phyloP scores from a whole-genome alignment of 1,140 invertebrate species.

The Heliconius hermathena region DNA sequence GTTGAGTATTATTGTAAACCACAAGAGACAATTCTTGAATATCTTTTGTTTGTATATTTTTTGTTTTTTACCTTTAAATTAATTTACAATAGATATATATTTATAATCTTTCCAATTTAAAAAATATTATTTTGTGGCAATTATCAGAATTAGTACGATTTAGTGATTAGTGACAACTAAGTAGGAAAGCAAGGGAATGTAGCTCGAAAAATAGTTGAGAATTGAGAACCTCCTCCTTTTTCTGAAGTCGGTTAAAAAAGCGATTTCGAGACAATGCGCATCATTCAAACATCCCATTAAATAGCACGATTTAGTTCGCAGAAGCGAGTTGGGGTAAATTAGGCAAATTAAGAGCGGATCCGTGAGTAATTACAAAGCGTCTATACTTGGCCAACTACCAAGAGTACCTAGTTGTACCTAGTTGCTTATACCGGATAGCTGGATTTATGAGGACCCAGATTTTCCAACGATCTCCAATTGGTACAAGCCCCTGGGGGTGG shows the following conservation, averaged over 20 bases:
- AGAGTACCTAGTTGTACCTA: constrained; percentile 36
- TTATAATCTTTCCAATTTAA: background rate
- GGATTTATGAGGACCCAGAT: constrained; percentile 61
- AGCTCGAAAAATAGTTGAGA: constrained; percentile 23
- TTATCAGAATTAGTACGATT: constrained; percentile 23
- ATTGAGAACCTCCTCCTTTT: too few species aligned
- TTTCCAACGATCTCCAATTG: constrained; percentile 55
- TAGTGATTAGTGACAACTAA: constrained; percentile 25
- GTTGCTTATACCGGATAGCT: constrained; percentile 43
- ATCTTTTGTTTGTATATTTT: background rate
- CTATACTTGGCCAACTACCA: constrained; percentile 70
- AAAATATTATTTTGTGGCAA: background rate
- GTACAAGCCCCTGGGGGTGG: constrained; percentile 51
- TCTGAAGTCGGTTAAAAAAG: constrained; percentile 34
- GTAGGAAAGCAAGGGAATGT: constrained; percentile 47
- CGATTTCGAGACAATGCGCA: constrained; percentile 67
- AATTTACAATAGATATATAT: background rate
- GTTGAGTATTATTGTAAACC: constrained; percentile 56
- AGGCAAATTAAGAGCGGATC: constrained; percentile 74
- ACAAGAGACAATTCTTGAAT: constrained; percentile 50
- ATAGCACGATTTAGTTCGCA: constrained; percentile 66
- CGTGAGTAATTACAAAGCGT: constrained; percentile 71
- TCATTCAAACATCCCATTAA: constrained; percentile 74
- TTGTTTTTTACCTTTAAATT: background rate
- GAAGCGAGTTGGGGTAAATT: constrained; percentile 67